Conservation (phyloP, 2,888 invertebrate species). For the Rugalucina vietnamica region DNA sequence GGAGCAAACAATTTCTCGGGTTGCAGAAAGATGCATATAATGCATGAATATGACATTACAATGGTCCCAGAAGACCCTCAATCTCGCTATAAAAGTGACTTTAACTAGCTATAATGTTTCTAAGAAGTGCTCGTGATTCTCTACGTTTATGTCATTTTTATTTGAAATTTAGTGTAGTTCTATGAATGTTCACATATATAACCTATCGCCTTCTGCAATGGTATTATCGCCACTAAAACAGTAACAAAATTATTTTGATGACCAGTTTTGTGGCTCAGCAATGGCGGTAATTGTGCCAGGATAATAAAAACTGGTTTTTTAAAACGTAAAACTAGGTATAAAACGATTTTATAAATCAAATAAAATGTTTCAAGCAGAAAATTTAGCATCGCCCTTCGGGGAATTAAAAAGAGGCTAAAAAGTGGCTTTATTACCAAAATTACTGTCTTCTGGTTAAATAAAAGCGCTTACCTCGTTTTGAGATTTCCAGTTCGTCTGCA, state of each 20-base stretch:
- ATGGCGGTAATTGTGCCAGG: neutral
- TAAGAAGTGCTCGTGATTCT: neutral
- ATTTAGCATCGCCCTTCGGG: slow-evolving; percentile 9
- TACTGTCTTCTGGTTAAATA: slow-evolving; percentile 3
- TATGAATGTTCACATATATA: slow-evolving; percentile 18
- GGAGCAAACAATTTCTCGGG: neutral
- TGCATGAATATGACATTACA: neutral
- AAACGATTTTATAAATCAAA: slow-evolving; percentile 14
- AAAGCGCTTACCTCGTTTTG: neutral
- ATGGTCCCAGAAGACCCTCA: neutral
- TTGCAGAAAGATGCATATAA: neutral
- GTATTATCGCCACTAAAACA: slow-evolving; percentile 6
- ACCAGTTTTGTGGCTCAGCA: slow-evolving; percentile 6
- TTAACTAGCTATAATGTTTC: slow-evolving; percentile 5
- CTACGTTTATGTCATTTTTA: slow-evolving; percentile 22
- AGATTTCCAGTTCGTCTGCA: neutral
- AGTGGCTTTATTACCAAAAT: slow-evolving; percentile 8
- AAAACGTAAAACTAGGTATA: slow-evolving; percentile 17
- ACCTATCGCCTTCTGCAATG: slow-evolving; percentile 2
- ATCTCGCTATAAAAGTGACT: slow-evolving; percentile 4
- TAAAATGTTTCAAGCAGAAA: slow-evolving; percentile 16
- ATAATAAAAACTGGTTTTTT: neutral
- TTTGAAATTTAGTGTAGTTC: slow-evolving; percentile 7
- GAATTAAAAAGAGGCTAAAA: neutral
- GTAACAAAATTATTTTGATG: slow-evolving; percentile 14